These are phyloP conservation scores for Brachionus plicatilis DNA, from an alignment of 1,140 invertebrate species.

Conservation along the genomic window DNA sequence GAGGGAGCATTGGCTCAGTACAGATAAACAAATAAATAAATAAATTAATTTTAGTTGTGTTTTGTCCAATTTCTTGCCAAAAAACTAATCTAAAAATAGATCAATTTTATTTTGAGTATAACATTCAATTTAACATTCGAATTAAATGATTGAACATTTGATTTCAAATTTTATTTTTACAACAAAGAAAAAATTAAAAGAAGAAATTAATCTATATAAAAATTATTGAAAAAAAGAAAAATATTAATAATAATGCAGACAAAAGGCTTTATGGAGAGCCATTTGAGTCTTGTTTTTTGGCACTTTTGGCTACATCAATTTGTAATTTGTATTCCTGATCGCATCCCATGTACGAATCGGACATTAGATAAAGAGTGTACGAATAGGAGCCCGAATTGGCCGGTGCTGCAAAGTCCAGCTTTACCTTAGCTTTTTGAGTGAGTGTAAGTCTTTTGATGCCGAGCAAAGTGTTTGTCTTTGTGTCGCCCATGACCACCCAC, in stretches of 20 bases:
- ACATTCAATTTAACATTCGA: too few relatives aligned
- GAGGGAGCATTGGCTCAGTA: too few relatives aligned
- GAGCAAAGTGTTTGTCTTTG: constrained; percentile 82
- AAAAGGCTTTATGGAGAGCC: neutral
- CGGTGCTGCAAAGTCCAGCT: constrained; percentile 89
- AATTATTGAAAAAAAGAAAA: neutral
- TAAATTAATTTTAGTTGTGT: too few relatives aligned
- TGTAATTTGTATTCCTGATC: constrained; percentile 87
- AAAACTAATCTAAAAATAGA: too few relatives aligned
- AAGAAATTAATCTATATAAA: neutral
- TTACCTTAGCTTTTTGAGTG: constrained; percentile 86
- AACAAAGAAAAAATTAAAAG: too few relatives aligned
- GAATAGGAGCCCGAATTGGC: constrained; percentile 67
- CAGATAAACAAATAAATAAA: too few relatives aligned
- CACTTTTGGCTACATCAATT: neutral
- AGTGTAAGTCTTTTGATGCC: constrained; percentile 91
- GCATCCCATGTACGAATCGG: constrained; percentile 93
- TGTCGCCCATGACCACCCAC: constrained; percentile 99
- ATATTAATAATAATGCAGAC: neutral
- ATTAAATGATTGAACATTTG: too few relatives aligned
- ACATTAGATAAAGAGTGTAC: constrained; percentile 97
- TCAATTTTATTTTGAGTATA: too few relatives aligned
- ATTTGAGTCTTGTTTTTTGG: neutral
- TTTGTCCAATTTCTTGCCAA: too few relatives aligned
- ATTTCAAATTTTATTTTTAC: too few relatives aligned